Conservation (phyloP, 2,888 invertebrate species). For the Trisateles emortualis region DNA sequence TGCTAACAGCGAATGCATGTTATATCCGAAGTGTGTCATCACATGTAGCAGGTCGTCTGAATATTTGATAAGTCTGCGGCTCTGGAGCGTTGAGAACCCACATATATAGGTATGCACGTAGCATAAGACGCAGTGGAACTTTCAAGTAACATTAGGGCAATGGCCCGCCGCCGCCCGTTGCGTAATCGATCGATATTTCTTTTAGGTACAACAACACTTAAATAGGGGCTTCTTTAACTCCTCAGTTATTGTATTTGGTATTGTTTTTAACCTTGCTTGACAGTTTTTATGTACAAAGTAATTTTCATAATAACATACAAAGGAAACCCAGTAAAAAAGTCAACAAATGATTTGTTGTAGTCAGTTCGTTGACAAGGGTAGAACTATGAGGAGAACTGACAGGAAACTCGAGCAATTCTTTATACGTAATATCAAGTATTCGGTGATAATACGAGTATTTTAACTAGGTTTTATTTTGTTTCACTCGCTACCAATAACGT, state of each 20-base stretch:
- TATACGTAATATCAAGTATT: too few species aligned
- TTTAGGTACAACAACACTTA: slow-evolving; percentile 29
- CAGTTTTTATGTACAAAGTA: too few species aligned
- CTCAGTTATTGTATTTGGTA: not conserved
- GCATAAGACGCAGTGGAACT: slow-evolving; percentile 26
- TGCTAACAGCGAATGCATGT: too few species aligned
- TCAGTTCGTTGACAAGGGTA: too few species aligned
- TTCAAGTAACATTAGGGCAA: slow-evolving; percentile 43
- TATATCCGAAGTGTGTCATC: not conserved
- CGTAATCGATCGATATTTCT: slow-evolving; percentile 47
- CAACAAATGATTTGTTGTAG: too few species aligned
- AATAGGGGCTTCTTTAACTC: slow-evolving; percentile 20
- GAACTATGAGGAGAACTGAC: too few species aligned
- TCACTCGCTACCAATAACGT: too few species aligned
- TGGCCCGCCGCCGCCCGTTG: slow-evolving; percentile 32
- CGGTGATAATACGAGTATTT: too few species aligned
- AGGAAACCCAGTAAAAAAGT: too few species aligned
- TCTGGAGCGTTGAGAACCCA: not conserved
- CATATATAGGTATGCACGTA: not conserved
- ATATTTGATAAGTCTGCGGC: not conserved
- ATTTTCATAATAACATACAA: not conserved
- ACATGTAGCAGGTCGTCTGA: not conserved
- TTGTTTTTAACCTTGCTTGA: too few species aligned
- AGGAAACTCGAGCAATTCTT: too few species aligned
- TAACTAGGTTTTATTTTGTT: too few species aligned